phyloP scores from a whole-genome alignment of 2,888 invertebrate genomes.

The Napeogenes inachia region DNA sequence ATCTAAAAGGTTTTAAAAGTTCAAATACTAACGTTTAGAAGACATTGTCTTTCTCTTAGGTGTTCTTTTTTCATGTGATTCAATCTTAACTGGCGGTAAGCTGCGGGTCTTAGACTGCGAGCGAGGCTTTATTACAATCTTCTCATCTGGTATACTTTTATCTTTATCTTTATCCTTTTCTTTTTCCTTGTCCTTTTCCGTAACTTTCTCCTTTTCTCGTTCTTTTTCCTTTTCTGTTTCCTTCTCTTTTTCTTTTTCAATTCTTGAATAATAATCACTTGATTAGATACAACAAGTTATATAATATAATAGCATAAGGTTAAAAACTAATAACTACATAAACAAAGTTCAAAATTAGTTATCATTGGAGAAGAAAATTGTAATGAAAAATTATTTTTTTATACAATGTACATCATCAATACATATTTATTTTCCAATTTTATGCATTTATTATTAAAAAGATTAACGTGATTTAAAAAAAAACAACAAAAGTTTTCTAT shows the following conservation, averaged over 20 bases:
- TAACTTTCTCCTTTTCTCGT: slow-evolving; percentile 42
- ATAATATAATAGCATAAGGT: no score
- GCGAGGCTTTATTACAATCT: slow-evolving; percentile 51
- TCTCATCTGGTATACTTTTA: slow-evolving; percentile 55
- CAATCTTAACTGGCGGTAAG: slow-evolving; percentile 49
- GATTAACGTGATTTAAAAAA: no score
- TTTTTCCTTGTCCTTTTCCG: slow-evolving; percentile 42
- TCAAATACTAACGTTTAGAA: slow-evolving; percentile 53
- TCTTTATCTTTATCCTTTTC: slow-evolving; percentile 45
- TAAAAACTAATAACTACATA: no score
- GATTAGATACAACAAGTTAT: background rate
- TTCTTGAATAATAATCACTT: slow-evolving; percentile 7
- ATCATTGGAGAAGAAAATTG: no score
- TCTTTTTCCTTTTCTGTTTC: slow-evolving; percentile 46
- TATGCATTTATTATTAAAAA: no score
- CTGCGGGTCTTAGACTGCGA: slow-evolving; percentile 64
- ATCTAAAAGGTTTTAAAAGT: background rate
- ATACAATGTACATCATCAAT: no score
- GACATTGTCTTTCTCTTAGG: slow-evolving; percentile 59
- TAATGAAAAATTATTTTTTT: no score
- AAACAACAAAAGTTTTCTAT: no score
- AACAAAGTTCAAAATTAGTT: no score
- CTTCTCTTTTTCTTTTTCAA: slow-evolving; percentile 39
- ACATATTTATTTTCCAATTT: no score
- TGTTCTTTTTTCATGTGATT: slow-evolving; percentile 54